Evolutionary conservation across 2,888 invertebrate species (phyloP), one percentile per base, ranked within the genome.

Genomic region (Sturmia bella): DNA sequence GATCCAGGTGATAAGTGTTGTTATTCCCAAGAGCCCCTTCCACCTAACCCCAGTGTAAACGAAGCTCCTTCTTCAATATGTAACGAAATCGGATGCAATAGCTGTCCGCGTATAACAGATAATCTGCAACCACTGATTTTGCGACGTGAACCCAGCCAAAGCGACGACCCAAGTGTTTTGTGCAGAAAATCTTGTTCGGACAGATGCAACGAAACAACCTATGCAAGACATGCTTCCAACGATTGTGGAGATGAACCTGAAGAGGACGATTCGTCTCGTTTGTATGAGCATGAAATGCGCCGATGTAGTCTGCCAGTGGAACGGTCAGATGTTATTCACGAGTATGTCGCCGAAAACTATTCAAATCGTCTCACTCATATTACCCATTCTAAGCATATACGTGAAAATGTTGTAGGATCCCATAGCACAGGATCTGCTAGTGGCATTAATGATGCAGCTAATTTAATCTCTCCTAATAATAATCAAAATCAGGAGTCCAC

Each of bases 1-100:
- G 91, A 91, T 87, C 91, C 91, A 0, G 89, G 89, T 59, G 87
- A 89, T 12, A 89, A 88, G 52, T 88, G 89, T 75, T 88, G 87
- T 84, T 89, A 87, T 78, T 57, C 86, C 39, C 83, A 80, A 3
- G 81, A 83, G 13, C 39, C 75, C 0, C 13, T 84, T 56, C 45
- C 75, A 61, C n/a, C 74, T 21, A 64, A 32, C 50, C 0, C 59
- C 24, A 83, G 69, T 63, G 79, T 66, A 12, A 56, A 13, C 41
- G 74, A 82, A 41, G 66, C 79, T 68, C 64, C 75, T 37, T 70
- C 78, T 83, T 19, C 87, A 72, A 72, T 84, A 19, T 85, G 85
- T 48, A 80, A 80, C 61, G 85, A 83, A 74, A 59, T 85, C n/a
- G 85, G 85, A 12, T 85, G 85, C 48, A 83, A 79, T 54, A 80